Evolutionary conservation across 2,888 invertebrate species (phyloP).

Genomic region (Schizaphis graminum): DNA sequence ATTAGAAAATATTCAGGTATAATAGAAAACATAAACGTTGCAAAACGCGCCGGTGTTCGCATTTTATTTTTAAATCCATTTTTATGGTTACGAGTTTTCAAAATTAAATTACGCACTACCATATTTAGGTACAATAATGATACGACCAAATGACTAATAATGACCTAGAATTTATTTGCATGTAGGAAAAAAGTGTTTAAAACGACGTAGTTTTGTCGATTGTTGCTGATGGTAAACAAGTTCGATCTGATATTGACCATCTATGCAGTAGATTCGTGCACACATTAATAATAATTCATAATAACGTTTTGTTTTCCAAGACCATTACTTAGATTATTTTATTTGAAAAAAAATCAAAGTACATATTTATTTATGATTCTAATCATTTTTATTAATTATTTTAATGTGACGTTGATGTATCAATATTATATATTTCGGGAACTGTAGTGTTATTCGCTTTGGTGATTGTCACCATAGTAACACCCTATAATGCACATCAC

Average conservation of each 20-base stretch:
- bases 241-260: neutral
- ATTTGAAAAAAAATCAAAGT: neutral
- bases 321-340: neutral
- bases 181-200: neutral
- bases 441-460: neutral
- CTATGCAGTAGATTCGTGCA: neutral
- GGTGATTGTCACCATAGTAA: slow-evolving; percentile 52
- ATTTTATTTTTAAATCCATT: neutral
- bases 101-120: neutral
- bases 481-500: neutral
- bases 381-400: slow-evolving; percentile 11
- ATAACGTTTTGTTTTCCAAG: neutral
- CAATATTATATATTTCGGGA: neutral
- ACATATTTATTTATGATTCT: slow-evolving; percentile 39
- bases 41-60: neutral
- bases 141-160: neutral
- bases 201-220: neutral
- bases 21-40: neutral
- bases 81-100: neutral
- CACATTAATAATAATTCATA: neutral
- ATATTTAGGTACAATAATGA: neutral
- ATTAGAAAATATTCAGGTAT: neutral
- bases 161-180: neutral
- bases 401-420: slow-evolving; percentile 48
- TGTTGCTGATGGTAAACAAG: neutral